Conservation (phyloP, 1,140 invertebrate species). For the Phocides pigmalion region DNA sequence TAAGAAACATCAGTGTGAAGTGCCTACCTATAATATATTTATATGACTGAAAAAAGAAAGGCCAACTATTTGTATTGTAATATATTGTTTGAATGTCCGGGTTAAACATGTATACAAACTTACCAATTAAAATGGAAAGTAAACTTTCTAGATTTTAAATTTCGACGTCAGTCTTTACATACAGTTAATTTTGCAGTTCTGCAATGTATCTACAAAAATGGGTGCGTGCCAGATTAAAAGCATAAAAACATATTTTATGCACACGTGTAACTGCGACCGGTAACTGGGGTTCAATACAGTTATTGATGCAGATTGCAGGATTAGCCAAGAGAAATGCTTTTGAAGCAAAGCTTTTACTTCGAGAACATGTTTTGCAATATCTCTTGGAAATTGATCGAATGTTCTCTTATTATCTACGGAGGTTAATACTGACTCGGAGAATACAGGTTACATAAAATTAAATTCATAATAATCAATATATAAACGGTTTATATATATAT, state of each 20-base stretch:
- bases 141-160: conserved; percentile 11
- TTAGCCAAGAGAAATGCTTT: conserved; percentile 24
- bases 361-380: conserved; percentile 30
- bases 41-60: too few species aligned
- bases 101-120: neutral
- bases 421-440: neutral
- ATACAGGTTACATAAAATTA: neutral
- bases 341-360: conserved; percentile 27
- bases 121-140: conserved; percentile 10
- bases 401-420: neutral
- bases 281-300: conserved; percentile 18
- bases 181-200: conserved; percentile 3
- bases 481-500: too few species aligned
- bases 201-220: neutral
- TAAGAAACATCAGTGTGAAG: too few species aligned
- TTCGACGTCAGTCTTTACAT: neutral
- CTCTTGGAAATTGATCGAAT: conserved; percentile 21
- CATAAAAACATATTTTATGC: conserved; percentile 15
- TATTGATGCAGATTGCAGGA: conserved; percentile 33
- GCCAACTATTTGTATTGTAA: too few species aligned
- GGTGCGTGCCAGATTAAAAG: conserved; percentile 17
- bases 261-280: neutral
- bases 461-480: neutral
- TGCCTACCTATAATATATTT: too few species aligned
- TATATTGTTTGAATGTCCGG: too few species aligned